phyloP scores from a whole-genome alignment of 2,888 invertebrate genomes.

The Diaprepes abbreviatus region DNA sequence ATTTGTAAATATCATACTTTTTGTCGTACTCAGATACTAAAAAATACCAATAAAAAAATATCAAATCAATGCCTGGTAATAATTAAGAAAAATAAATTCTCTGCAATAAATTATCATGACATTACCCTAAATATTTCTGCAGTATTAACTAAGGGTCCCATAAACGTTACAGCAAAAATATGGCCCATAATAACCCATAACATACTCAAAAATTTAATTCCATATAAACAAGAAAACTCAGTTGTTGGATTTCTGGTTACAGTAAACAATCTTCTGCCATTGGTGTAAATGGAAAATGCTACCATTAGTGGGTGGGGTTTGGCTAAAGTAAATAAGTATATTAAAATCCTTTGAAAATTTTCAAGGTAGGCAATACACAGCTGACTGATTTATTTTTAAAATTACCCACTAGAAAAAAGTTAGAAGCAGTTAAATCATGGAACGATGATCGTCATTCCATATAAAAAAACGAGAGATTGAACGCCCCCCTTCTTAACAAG shows the following conservation, averaged over 20 bases:
- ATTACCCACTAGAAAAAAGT: too few relatives aligned
- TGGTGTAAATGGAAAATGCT: slow-evolving; percentile 26
- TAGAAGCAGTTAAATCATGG: too few relatives aligned
- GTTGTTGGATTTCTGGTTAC: slow-evolving; percentile 11
- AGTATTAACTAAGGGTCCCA: slow-evolving; percentile 13
- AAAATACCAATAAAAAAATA: too few relatives aligned
- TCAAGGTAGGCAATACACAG: too few relatives aligned
- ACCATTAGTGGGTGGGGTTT: slow-evolving; percentile 14
- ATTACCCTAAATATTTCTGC: slow-evolving; percentile 14
- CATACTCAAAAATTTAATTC: slow-evolving; percentile 27
- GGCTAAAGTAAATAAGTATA: not conserved
- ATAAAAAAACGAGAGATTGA: too few relatives aligned
- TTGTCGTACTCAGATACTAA: slow-evolving; percentile 12
- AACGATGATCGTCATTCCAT: too few relatives aligned
- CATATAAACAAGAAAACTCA: slow-evolving; percentile 28
- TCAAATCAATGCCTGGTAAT: too few relatives aligned
- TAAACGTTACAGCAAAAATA: not conserved
- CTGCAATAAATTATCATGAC: too few relatives aligned
- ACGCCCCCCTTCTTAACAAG: too few relatives aligned
- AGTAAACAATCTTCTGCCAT: slow-evolving; percentile 23
- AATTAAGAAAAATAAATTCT: too few relatives aligned
- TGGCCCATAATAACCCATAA: slow-evolving; percentile 28
- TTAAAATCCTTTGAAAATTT: too few relatives aligned
- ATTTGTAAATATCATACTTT: slow-evolving; percentile 48
- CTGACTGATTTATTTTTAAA: too few relatives aligned